Percentiles rank a stretch among this genome's conserved stretches.
These are phyloP conservation scores for Cartodere bifasciata DNA, from an alignment of 2,888 invertebrate genomes.

Conservation along the genomic window DNA sequence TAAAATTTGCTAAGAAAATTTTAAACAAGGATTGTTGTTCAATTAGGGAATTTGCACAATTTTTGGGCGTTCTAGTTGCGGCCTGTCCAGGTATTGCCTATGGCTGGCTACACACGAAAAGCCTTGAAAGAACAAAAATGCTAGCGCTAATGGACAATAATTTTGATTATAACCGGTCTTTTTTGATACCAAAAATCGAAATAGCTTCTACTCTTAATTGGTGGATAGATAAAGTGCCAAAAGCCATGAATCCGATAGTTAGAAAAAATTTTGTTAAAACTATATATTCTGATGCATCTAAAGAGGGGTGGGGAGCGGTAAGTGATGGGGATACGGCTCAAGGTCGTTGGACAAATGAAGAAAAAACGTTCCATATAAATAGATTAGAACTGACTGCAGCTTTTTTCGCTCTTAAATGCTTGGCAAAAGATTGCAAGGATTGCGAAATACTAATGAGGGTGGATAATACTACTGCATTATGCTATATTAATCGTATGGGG, in stretches of 20 bases:
- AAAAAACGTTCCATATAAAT: constrained; percentile 12
- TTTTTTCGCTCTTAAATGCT: constrained; percentile 1
- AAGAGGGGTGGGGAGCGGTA: constrained; percentile 14
- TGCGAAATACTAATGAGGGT: constrained; percentile 1
- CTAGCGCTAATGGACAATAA: constrained; percentile 9
- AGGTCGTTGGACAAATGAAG: constrained; percentile 14
- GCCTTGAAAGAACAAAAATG: constrained; percentile 11
- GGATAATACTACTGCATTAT: constrained; percentile 3
- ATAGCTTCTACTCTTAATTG: constrained; percentile 7
- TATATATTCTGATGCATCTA: constrained; percentile 17
- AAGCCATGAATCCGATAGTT: constrained; percentile 4
- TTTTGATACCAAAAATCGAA: constrained; percentile 3
- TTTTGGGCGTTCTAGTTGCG: constrained; percentile 13
- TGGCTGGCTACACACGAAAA: constrained; percentile 11
- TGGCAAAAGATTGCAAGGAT: constrained; percentile 1
- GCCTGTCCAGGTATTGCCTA: constrained; percentile 16
- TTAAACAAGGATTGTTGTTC: constrained; percentile 5
- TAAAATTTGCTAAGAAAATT: constrained; percentile 6
- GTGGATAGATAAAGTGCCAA: constrained; percentile 2
- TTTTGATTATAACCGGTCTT: background rate
- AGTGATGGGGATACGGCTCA: constrained; percentile 9
- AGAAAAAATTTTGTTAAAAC: constrained; percentile 11
- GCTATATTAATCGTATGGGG: constrained; percentile 4
- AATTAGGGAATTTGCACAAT: constrained; percentile 12
- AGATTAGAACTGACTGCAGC: constrained; percentile 5